A percentile compares a stretch with the other conserved stretches of the same genome.
Conservation (phyloP, 1,140 invertebrate genomes). For the Drosophila littoralis region DNA sequence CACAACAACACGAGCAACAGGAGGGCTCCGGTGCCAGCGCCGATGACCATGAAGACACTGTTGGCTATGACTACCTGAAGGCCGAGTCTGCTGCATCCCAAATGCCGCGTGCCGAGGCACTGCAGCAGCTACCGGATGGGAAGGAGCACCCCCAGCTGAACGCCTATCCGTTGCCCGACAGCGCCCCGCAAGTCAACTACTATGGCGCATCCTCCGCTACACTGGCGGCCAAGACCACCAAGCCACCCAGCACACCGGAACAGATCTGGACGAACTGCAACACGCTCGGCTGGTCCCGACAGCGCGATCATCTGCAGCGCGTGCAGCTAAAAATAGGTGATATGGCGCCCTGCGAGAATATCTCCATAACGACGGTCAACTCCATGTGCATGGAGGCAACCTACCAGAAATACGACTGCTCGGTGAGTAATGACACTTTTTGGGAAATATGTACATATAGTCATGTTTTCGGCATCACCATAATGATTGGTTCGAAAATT, state of each 20-base stretch:
- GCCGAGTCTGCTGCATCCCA: constrained; percentile 57
- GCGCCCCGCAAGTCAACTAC: constrained; percentile 75
- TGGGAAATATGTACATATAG: not conserved
- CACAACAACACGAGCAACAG: constrained; percentile 45
- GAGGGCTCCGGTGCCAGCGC: constrained; percentile 40
- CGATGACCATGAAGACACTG: constrained; percentile 19
- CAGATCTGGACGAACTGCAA: constrained; percentile 88
- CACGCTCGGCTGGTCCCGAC: constrained; percentile 92
- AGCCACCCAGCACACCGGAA: constrained; percentile 48
- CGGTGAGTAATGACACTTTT: constrained; percentile 86
- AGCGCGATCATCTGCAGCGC: constrained; percentile 91
- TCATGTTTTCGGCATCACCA: no score
- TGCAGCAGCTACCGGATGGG: constrained; percentile 50
- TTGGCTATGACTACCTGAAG: constrained; percentile 38
- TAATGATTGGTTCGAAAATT: no score
- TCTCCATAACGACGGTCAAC: constrained; percentile 92
- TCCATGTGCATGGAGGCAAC: constrained; percentile 92
- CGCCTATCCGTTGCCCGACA: constrained; percentile 71
- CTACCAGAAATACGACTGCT: constrained; percentile 91
- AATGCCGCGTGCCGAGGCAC: constrained; percentile 75
- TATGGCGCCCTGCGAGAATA: constrained; percentile 93
- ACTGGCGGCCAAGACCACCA: constrained; percentile 39
- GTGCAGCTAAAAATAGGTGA: constrained; percentile 89
- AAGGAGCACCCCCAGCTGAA: constrained; percentile 30
- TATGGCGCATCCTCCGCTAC: constrained; percentile 39